A percentile compares a stretch with the other conserved stretches of the same genome.
phyloP scores from a whole-genome alignment of 2,113 vertebrate species.

The Urocynchramus pylzowi region DNA sequence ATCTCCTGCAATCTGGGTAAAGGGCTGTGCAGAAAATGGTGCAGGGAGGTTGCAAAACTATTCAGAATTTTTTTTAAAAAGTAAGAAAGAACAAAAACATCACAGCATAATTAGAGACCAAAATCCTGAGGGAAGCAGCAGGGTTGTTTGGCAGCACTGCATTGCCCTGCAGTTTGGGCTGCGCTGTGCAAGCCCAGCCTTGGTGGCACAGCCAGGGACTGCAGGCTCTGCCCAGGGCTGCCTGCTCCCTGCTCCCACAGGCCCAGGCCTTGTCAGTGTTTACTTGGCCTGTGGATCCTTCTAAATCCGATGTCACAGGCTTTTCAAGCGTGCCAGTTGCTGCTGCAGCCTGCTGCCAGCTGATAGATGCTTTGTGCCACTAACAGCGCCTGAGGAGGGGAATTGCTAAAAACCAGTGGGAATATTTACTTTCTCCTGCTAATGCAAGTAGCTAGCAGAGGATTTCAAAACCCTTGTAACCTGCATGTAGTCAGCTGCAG shows the following conservation, averaged over 20 bases:
- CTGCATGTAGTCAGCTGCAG: background rate
- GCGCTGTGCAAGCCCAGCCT: background rate
- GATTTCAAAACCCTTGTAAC: background rate
- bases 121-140: background rate
- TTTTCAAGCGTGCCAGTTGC: background rate
- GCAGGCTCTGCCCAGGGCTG: background rate
- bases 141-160: background rate
- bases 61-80: background rate
- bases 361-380: conserved; percentile 2
- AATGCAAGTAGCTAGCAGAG: background rate
- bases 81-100: background rate
- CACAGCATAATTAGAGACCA: background rate
- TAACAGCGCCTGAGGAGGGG: background rate
- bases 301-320: background rate
- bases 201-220: background rate
- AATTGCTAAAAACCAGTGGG: conserved; percentile 12
- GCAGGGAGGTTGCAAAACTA: background rate
- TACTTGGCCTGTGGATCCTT: background rate
- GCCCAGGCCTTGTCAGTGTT: background rate
- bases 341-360: background rate
- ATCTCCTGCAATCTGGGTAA: background rate
- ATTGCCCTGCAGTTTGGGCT: background rate
- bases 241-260: background rate
- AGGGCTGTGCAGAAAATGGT: background rate
- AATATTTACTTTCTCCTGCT: conserved; percentile 33